Evolutionary conservation across 2,888 invertebrate genomes (phyloP), one percentile per base, ranked within the genome.

Genomic region (Stenichneumon culpator): DNA sequence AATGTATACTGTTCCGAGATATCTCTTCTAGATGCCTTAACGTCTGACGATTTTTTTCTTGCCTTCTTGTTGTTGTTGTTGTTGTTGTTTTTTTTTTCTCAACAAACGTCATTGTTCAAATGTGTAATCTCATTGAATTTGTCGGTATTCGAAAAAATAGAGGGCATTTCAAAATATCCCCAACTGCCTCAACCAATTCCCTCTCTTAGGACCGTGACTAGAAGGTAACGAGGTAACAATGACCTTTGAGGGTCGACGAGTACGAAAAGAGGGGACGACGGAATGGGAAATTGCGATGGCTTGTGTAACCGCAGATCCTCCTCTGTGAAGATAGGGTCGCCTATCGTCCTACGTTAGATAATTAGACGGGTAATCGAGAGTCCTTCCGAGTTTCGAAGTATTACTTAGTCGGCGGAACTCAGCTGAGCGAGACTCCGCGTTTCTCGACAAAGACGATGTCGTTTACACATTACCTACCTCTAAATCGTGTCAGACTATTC

Each of bases 171-270:
- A 22, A n/a, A 47, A 16, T 7, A 44, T 57, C 22, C 50, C 70
- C 50, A 32, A 65, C 54, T 65, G 63, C 69, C 69, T 36, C 11
- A 54, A 74, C 75, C 77, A 81, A 86, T 84, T 87, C 70, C 60
- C 63, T 84, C 73, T 19, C 75, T 22, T 25, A 84, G 75, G 72
- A 83, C 88, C 88, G 89, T 6, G 63, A n/a, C 90, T 89, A 90
- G 92, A 92, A 91, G 92, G 91, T 91, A 93, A 93, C 91, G 93
- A 92, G 89, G 92, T 93, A 93, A 93, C 92, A 93, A 93, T 93
- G 92, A 93, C 91, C 92, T 91, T 87, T 73, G 73, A 85, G 87
- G 86, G 86, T 84, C 88, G 86, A 86, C 83, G 67, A 77, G 57
- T 75, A 67, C 67, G 75, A 63, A 81, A 47, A 25, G 81, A 28